phyloP scores from a whole-genome alignment of 2,113 vertebrate species.

The Sakesphorus luctuosus region DNA sequence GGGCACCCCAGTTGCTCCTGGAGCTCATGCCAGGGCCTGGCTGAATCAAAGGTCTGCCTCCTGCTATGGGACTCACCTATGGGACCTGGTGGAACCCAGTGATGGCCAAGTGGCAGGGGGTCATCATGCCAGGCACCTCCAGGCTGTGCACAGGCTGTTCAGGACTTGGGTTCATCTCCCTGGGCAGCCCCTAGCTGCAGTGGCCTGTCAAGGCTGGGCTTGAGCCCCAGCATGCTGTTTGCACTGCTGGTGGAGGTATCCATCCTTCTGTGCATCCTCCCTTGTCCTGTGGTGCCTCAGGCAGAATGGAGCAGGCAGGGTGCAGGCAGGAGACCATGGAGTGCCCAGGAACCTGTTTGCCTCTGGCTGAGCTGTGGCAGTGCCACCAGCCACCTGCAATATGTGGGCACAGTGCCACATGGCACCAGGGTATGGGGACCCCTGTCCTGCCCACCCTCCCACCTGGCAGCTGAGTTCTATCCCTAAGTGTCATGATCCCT shows the following conservation, averaged over 20 bases:
- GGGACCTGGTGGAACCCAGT: neutral
- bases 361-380: neutral
- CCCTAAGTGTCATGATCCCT: neutral
- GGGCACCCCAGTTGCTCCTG: neutral
- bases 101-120: neutral
- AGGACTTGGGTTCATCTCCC: neutral
- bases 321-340: neutral
- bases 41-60: neutral
- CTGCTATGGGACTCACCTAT: neutral
- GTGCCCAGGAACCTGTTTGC: neutral
- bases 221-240: neutral
- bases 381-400: neutral
- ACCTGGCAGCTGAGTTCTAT: neutral
- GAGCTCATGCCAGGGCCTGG: neutral
- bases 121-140: neutral
- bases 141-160: neutral
- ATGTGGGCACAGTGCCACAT: fast-evolving
- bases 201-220: neutral
- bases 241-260: neutral
- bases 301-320: neutral
- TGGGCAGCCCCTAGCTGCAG: neutral
- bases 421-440: too few species aligned
- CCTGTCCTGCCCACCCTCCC: fast-evolving
- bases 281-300: neutral
- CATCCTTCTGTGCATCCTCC: neutral